Base-by-base conservation (phyloP, 2,797 vertebrate genomes). In the Neosilurus hyrtlii region DNA sequence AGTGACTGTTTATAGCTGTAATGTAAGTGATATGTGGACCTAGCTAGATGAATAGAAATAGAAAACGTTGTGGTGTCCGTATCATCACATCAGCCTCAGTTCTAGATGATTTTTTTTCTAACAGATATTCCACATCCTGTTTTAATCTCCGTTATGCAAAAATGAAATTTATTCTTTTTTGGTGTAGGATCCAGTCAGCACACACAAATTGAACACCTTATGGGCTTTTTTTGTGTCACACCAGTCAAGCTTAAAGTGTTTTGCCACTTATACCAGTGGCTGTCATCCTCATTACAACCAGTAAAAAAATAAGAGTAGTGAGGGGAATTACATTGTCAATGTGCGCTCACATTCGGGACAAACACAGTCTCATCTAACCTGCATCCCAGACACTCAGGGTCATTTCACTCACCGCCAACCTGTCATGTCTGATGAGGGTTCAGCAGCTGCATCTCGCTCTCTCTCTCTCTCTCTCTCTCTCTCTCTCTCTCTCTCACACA, bases 401-500 rank as follows among this genome's bases (percentile, higher is more conserved):
- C 73, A 57, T 68, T 82, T 76, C 81, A 68, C 35, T 76, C 72
- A 67, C 62, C 62, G 63, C 76, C 73, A 82, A 82, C 74, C 72
- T 76, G 73, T 68, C 81, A 76, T 77, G 81, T 82, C 73, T 82
- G 81, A 77, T 82, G 72, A 76, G 81, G 63, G 59, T 82, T 76
- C 54, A 68, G 81, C 62, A 63, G 35, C 84, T 80, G 79, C 89
- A 88, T 86, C 86, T 90, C 91, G 87, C 92, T 92, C 92, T 92
- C 90, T 93, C 90, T 92, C 85, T 70, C 88, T 91, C 91, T 93
- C 91, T 91, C 86, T 76, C 77, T 86, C 89, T 89, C 24, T 89
- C 37, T 59, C 65, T 43, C 30, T 56, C 65, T 68, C 65, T 26
- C 43, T 35, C n/a, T 22, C 49, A 18, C 54, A 26, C 63, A 52